Percentiles rank a stretch among this genome's conserved stretches.
Conservation (phyloP, 1,140 invertebrate species). For the Neuroterus valhalla region DNA sequence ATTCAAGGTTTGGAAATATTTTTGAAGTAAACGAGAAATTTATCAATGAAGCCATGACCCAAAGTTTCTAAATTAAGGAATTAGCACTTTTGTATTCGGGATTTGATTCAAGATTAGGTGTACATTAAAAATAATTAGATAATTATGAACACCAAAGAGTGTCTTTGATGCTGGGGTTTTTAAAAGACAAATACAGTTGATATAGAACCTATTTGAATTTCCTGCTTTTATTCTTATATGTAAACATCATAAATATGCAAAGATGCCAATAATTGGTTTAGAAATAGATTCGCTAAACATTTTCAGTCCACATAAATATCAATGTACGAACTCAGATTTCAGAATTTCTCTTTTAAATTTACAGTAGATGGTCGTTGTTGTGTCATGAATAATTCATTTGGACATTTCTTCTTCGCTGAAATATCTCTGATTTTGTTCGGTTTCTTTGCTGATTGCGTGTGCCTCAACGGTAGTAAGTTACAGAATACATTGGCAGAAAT, state of each 20-base stretch:
- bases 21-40: not conserved
- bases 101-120: too few species aligned
- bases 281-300: not conserved
- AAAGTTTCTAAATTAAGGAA: not conserved
- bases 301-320: not conserved
- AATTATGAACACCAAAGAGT: too few species aligned
- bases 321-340: not conserved
- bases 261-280: not conserved
- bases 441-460: conserved; percentile 39
- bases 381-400: conserved; percentile 48
- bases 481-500: not conserved
- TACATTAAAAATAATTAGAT: too few species aligned
- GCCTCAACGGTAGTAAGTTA: conserved; percentile 29
- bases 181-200: not conserved
- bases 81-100: too few species aligned
- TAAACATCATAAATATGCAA: conserved; percentile 1
- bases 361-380: conserved; percentile 31
- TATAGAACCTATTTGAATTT: not conserved
- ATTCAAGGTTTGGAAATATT: not conserved
- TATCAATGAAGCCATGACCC: not conserved
- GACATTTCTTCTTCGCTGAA: conserved; percentile 37
- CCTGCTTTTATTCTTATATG: not conserved
- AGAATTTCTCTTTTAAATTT: conserved; percentile 1
- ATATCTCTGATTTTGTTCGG: conserved; percentile 44
- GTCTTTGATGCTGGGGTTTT: not conserved